Evolutionary conservation across 2,113 vertebrate genomes (phyloP).

Genomic region (Gymnobelideus leadbeateri): DNA sequence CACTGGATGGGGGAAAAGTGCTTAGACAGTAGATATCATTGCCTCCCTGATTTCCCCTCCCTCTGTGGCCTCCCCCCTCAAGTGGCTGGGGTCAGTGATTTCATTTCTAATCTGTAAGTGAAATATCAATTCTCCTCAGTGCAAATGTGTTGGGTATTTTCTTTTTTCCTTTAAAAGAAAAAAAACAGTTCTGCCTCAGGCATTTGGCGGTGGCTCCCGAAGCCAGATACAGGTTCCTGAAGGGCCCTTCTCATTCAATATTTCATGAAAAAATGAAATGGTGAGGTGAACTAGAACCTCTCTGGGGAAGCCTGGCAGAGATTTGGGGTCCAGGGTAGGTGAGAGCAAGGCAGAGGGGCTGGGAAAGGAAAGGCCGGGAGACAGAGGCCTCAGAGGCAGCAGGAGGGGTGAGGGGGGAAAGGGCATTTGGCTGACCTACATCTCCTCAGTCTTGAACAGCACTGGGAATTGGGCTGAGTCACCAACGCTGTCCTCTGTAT

Average conservation of each 20-base stretch:
- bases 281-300: neutral
- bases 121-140: neutral
- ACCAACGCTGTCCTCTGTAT: neutral
- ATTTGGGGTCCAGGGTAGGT: neutral
- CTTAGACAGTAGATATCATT: neutral
- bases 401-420: neutral
- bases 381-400: neutral
- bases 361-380: neutral
- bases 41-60: neutral
- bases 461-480: neutral
- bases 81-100: constrained; percentile 2
- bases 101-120: constrained; percentile 18
- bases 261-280: neutral
- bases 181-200: neutral
- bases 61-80: neutral
- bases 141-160: neutral
- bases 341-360: neutral
- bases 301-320: neutral
- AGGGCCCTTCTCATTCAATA: constrained; percentile 20
- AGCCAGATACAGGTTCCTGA: constrained; percentile 9
- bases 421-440: constrained; percentile 2
- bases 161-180: constrained; percentile 6
- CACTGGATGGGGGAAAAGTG: neutral
- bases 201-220: neutral
- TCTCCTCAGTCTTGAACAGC: neutral